phyloP scores from a whole-genome alignment of 2,113 vertebrate genomes.

The Tragelaphus strepsiceros region DNA sequence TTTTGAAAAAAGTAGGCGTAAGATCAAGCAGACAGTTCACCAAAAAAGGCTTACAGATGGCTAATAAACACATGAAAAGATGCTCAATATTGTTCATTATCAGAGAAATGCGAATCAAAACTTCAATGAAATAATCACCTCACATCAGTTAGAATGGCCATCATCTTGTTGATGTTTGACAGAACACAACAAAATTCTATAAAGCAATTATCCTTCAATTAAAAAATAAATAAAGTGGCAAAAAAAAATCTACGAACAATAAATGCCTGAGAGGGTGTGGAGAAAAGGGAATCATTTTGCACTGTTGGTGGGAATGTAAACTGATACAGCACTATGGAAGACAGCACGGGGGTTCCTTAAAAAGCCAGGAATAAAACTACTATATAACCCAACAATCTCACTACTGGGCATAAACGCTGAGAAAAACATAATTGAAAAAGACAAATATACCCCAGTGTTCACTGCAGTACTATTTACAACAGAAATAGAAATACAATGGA shows the following conservation, averaged over 20 bases:
- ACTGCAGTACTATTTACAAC: background rate
- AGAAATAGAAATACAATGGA: background rate
- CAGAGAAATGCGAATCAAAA: background rate
- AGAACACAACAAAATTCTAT: background rate
- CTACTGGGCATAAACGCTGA: background rate
- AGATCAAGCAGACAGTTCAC: background rate
- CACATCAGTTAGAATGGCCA: background rate
- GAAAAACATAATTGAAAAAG: background rate
- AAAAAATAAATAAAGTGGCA: background rate
- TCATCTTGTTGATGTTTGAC: background rate
- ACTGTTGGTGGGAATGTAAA: background rate
- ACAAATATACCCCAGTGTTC: background rate
- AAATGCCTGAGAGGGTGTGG: background rate
- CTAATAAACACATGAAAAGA: background rate
- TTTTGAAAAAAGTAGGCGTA: background rate
- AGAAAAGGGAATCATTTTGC: background rate
- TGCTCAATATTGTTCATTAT: background rate
- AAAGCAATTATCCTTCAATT: background rate
- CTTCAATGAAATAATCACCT: background rate
- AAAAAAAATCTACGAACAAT: background rate
- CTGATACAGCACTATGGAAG: background rate
- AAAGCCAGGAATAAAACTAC: background rate
- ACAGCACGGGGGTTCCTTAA: background rate
- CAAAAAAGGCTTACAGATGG: background rate
- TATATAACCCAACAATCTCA: background rate